Evolutionary conservation across 1,140 invertebrate genomes (phyloP), one percentile per base, ranked within the genome.

Genomic region (Drosophila lacertosa): DNA sequence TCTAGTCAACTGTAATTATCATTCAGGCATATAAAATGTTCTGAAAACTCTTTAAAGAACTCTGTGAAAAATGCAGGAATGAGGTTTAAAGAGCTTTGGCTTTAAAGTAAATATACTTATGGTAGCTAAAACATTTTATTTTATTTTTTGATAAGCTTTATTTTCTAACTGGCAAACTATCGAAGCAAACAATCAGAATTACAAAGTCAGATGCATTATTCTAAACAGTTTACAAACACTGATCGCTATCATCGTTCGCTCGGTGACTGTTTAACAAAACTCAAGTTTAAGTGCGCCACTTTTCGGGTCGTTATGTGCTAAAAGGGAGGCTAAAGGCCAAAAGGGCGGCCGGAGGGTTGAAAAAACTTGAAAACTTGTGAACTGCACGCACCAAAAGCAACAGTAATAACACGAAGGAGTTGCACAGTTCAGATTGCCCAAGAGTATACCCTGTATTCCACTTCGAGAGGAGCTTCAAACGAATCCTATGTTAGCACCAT

Each of bases 351-450:
- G 10, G 10, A 11, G 10, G 16, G 42, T 6, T 22, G 16, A 24
- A 5, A 62, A 57, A 62, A 59, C 37, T 74, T 57, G 53, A 24
- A 62, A 82, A 81, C 64, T 82, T 82, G 55, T 44, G 45, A 74
- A 39, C 55, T 74, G 69, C 78, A 81, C 69, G 78, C 78, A 82
- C 54, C 59, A 42, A 42, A 62, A 73, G 60, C 57, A 73, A 58
- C 58, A 15, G n/a, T 0, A 13, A 71, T 65, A 60, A 66, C 48
- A 60, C 24, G 7, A 6, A 26, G 7, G 24, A 4, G 5, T 5
- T 4, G 6, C 2, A 22, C 4, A 5, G 6, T 9, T 29, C 6
- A 26, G 18, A 2, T 18, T 44, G 22, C 7, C 2, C 7, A 9
- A 22, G 33, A 2, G 13, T 6, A n/a, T 44, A 24, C 20, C 20